Conservation (phyloP, 2,113 vertebrate genomes). For the Corythornis vintsioides region DNA sequence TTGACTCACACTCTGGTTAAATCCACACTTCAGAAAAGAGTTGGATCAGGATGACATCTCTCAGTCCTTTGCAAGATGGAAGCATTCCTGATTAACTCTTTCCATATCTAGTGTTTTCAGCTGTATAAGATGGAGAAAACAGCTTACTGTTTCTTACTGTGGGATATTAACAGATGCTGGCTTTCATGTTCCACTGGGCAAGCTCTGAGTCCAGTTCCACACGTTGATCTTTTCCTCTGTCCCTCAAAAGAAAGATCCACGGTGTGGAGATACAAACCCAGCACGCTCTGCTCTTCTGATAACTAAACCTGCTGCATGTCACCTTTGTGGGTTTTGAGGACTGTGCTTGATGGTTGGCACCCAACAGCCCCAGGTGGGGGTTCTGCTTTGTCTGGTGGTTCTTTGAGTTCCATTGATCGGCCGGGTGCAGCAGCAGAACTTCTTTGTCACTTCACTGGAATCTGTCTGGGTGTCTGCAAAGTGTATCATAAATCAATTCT, state of each 20-base stretch:
- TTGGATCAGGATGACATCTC: not conserved
- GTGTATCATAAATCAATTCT: conserved; percentile 74
- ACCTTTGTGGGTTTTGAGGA: not conserved
- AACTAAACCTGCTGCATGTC: not conserved
- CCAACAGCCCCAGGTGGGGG: not conserved
- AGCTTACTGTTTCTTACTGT: not conserved
- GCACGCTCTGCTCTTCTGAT: not conserved
- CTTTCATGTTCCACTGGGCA: not conserved
- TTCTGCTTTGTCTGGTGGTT: conserved; percentile 63
- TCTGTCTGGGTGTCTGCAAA: conserved; percentile 60
- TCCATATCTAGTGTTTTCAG: not conserved
- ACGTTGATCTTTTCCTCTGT: not conserved
- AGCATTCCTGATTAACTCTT: not conserved
- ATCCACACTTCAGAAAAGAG: not conserved
- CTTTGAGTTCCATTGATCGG: conserved; percentile 69
- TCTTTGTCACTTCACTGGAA: conserved; percentile 73
- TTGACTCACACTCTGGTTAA: not conserved
- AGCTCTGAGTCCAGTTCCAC: not conserved
- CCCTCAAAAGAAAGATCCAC: not conserved
- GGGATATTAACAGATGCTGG: not conserved
- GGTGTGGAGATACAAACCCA: not conserved
- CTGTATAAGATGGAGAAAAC: not conserved
- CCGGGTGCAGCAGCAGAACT: conserved; percentile 65
- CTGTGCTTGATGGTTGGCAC: conserved; percentile 5
- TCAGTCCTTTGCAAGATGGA: not conserved